phyloP scores from a whole-genome alignment of 2,888 invertebrate genomes.

The Yponomeuta sedellus region DNA sequence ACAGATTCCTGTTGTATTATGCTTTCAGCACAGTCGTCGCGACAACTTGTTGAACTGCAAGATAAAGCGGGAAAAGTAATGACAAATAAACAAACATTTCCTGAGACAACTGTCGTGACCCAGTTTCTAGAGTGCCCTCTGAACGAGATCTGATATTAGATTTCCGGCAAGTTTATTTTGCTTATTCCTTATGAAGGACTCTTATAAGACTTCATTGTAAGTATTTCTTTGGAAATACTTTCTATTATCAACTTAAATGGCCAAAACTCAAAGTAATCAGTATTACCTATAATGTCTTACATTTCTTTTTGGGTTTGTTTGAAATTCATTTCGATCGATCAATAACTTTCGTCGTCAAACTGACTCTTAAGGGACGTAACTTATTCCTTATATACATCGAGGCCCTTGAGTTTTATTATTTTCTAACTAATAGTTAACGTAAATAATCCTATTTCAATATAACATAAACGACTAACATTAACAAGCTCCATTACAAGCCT shows the following conservation, averaged over 20 bases:
- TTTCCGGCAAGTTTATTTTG: slow-evolving; percentile 1
- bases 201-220: neutral
- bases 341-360: neutral
- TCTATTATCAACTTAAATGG: neutral
- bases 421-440: no score
- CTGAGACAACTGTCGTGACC: neutral
- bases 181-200: neutral
- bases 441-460: no score
- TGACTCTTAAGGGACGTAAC: neutral
- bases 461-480: no score
- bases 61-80: neutral
- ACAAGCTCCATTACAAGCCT: no score
- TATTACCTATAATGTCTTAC: neutral
- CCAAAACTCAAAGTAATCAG: neutral
- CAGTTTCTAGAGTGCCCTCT: neutral
- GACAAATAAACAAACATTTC: slow-evolving; percentile 1
- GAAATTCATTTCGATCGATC: slow-evolving; percentile 7
- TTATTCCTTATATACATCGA: neutral
- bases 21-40: neutral
- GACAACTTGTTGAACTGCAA: neutral
- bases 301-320: neutral
- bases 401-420: neutral
- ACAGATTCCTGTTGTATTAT: neutral
- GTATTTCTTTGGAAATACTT: no score
- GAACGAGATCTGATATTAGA: neutral